Evolutionary conservation across 64 coral and sea anemone species (phyloP), one percentile per base, ranked within the genome.

Genomic region (Montipora capricornis): DNA sequence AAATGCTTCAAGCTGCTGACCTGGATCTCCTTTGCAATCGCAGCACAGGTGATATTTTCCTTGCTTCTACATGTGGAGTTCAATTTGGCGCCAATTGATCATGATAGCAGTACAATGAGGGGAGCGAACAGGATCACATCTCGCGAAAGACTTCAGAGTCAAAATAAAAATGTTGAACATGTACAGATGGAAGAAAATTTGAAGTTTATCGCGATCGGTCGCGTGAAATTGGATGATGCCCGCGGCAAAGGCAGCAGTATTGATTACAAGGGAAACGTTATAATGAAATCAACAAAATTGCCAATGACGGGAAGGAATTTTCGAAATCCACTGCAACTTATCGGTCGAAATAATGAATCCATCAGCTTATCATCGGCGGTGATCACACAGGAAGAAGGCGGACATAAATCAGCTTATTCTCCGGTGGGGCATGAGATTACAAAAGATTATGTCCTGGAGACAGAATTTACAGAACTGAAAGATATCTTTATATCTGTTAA

Each of bases 401-500:
- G 47, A 73, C 62, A 10, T 20, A 86, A 70, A 86, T 47, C 45
- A 73, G 47, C 19, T 49, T 73, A 71, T 71, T 1, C 11, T 86
- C 13, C 8, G 8, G 61, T 68, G 16, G 20, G 44, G 48, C 67
- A 67, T 47, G 51, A 55, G 4, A 77, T 80, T 16, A 75, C 52
- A 80, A 6, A 58, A 11, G 29, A 77, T 15, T 24, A 79, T 44
- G 22, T 0, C 17, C 13, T 24, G 48, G 9, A 57, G 59, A 24
- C 44, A 9, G 67, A 83, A 29, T 8, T 64, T 6, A 94, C 95
- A 19, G 68, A 76, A 26, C 68, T 92, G 12, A 61, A 91, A 51
- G 95, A 96, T 74, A 74, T 96, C 47, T 90, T 96, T 90, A 94
- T 96, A 19, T 96, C 95, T 44, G 88, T 96, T 8, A 96, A 96